Base-by-base conservation (phyloP, 2,113 vertebrate genomes). In the Nesoenas mayeri region DNA sequence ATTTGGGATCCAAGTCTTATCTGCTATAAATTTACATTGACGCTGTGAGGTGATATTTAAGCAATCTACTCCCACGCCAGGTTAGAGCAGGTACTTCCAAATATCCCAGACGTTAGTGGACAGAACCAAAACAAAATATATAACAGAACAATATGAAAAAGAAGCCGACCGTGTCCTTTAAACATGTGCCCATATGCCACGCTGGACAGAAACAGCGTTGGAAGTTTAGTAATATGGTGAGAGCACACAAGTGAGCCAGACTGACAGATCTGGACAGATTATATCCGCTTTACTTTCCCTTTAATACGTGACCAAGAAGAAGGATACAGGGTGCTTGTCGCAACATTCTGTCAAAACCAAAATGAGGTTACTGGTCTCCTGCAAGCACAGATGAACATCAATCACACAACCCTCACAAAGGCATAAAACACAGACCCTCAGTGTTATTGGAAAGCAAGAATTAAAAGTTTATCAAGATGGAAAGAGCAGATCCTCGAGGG, bases 381-480 rank as follows among this genome's bases (percentile, higher is more conserved):
- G 93, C 89, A 60, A 86, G 91, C 47, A 1, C 85, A 87, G 90
- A 34, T 32, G 77, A 97, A 85, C 57, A 90, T 93, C 89, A 95
- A 38, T 91, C 92, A 92, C 77, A 66, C 77, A 89, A 28, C 31
- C 44, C 82, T 92, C 91, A 81, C 25, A 79, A 65, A 94, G 74
- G 80, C 57, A 86, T 22, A 91, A 88, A 95, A 87, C 72, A 48
- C 84, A 54, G 80, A 67, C 65, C 72, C 73, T 90, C 12, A 2
- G 53, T 60, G 31, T 78, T 82, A 85, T 53, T 85, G 48, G 70
- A 91, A 91, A 83, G 79, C 75, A 51, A 54, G 94, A 94, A 95
- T 95, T 93, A 92, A 42, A 94, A 92, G 94, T 97, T 96, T 95
- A 96, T 97, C 93, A 91, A 94, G 92, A 91, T 18, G n/a, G 91